These are phyloP conservation scores for Papilio demoleus DNA, from an alignment of 2,888 invertebrate genomes.

Conservation along the genomic window DNA sequence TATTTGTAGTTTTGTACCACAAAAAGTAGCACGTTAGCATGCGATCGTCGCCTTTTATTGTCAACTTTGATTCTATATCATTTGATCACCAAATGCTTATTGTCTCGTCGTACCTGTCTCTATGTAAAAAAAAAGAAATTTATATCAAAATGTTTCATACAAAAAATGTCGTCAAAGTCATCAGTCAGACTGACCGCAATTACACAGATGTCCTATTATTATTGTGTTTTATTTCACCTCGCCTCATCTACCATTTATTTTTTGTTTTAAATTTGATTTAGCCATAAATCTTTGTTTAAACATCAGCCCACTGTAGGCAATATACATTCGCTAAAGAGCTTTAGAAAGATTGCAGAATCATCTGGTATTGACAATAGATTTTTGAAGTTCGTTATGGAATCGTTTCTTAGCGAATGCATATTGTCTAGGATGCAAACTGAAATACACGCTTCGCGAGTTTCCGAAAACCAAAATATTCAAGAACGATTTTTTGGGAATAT, in stretches of 20 bases:
- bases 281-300: neutral
- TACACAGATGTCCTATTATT: slow-evolving; percentile 68
- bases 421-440: too few relatives aligned
- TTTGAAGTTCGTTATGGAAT: too few relatives aligned
- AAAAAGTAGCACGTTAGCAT: slow-evolving; percentile 19
- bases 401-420: too few relatives aligned
- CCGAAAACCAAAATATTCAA: too few relatives aligned
- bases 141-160: slow-evolving; percentile 50
- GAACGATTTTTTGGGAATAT: too few relatives aligned
- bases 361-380: too few relatives aligned
- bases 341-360: too few relatives aligned
- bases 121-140: slow-evolving; percentile 49
- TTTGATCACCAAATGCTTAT: slow-evolving; percentile 32
- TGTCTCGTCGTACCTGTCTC: slow-evolving; percentile 1
- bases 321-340: neutral
- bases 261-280: neutral
- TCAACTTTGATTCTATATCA: slow-evolving; percentile 32
- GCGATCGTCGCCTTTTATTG: slow-evolving; percentile 35
- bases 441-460: too few relatives aligned
- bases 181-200: slow-evolving; percentile 62
- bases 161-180: slow-evolving; percentile 54
- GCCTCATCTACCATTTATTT: slow-evolving; percentile 15
- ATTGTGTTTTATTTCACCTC: slow-evolving; percentile 66
- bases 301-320: neutral
- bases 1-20: slow-evolving; percentile 33